Evolutionary conservation across 2,888 invertebrate species (phyloP), one percentile per base, ranked within the genome.

Genomic region (Eudemis profundana): DNA sequence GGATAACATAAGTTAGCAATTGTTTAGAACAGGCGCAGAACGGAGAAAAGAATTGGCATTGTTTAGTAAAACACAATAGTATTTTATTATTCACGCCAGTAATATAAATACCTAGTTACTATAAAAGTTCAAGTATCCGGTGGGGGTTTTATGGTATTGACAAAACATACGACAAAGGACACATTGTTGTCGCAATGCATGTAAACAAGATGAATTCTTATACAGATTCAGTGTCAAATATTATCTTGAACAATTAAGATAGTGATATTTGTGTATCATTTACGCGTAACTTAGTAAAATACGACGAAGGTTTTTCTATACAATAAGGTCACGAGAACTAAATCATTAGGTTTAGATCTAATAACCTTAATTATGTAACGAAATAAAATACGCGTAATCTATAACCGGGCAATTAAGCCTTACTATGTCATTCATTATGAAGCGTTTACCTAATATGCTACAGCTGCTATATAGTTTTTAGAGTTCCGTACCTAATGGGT

Each of bases 171-270:
- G 5, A 5, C 5, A 23, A 19, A 44, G 56, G 56, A 56, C 27
- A 56, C 42, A 27, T 51, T 44, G 23, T 17, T 51, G n/a, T 44
- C 7, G 15, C n/a, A 33, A 15, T 46, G 23, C 33, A 46, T 21
- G 61, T 51, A 62, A 54, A 54, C 54, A 62, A 19, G 23, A 29
- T 19, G 40, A 19, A 19, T 12, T 60, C 27, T 29, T 33, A 51
- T 21, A 27, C 49, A 23, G 15, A 49, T 14, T 27, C 63, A 63
- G 57, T 64, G 57, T 50, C 50, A 57, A 36, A 50, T 33, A 49
- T 40, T 33, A 57, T 54, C 47, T 44, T 47, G 21, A 59, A 40
- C 56, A 44, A 61, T 14, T 15, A 59, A 59, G 64, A 65, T 59
- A 65, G n/a, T 19, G 29, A 14, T 59, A 59, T 65, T 65, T 59